Evolutionary conservation across 1,140 invertebrate genomes (phyloP), one percentile per base, ranked within the genome.

Genomic region (Drosophila teissieri): DNA sequence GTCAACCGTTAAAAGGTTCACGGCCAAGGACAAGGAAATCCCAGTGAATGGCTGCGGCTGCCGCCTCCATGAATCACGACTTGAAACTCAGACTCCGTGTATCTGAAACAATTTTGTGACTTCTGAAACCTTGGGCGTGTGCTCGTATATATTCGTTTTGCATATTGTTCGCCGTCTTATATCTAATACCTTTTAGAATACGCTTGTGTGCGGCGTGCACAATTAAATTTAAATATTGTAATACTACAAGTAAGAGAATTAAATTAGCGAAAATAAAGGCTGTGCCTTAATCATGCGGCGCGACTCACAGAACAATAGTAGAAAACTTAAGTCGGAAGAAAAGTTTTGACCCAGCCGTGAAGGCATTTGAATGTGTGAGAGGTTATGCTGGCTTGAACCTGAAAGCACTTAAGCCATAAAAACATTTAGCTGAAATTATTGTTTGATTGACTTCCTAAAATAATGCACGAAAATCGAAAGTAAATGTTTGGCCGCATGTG

Each of bases 1-100:
- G 73, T 89, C 80, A 84, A 75, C 80, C 84, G 85, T 88, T 88
- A 88, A 88, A 68, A 89, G 85, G 80, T 88, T 89, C 84, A 89
- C 86, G 84, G 85, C 62, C 84, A 89, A 89, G 84, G 84, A 89
- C 84, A 89, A 90, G 84, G 85, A 89, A 89, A 89, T 90, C 85
- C 84, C 84, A 88, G 80, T 88, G 83, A 86, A 86, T 68, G 82
- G 82, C 44, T 44, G 37, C 60, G 82, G 82, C 44, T 44, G 37
- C 60, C 45, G 12, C 70, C 73, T 46, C 46, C 63, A 69, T 88
- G 84, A 88, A 74, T 88, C 80, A 89, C 80, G 76, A 89, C 46
- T 63, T 31, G 45, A 31, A 51, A 2, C 46, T 44, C 39, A 15
- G 31, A 48, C 67, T 56, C 44, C 60, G 31, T 56, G 4, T 46